Evolutionary conservation across 92 coral and sea anemone genomes (phyloP).

Genomic region (Siderastrea radians): DNA sequence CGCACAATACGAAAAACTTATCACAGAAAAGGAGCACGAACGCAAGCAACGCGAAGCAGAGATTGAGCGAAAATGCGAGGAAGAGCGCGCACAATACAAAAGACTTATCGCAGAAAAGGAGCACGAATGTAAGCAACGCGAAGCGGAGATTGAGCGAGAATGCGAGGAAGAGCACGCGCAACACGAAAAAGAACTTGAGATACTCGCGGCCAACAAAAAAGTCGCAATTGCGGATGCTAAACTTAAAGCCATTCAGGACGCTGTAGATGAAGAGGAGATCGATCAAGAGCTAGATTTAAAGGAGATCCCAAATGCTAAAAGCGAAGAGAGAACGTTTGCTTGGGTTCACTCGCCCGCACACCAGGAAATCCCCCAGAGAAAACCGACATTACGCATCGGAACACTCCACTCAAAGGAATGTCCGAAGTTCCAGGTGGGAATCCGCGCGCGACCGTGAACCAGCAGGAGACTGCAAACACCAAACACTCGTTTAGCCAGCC

Average conservation of each 20-base stretch:
- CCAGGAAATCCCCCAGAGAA: not conserved
- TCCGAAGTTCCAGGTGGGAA: too few species aligned
- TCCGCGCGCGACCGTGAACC: not conserved
- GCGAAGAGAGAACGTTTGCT: not conserved
- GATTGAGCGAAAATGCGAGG: slow-evolving; percentile 24
- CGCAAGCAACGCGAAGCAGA: slow-evolving; percentile 66
- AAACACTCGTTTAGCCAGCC: not conserved
- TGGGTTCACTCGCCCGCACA: slow-evolving; percentile 26
- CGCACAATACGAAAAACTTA: slow-evolving; percentile 54
- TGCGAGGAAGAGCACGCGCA: slow-evolving; percentile 41
- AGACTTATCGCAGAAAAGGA: slow-evolving; percentile 64
- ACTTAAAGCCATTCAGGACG: slow-evolving; percentile 58
- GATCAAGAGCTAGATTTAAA: too few species aligned
- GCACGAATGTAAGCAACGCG: slow-evolving; percentile 56
- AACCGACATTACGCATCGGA: slow-evolving; percentile 1
- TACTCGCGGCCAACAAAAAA: slow-evolving; percentile 62
- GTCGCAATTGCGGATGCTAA: slow-evolving; percentile 57
- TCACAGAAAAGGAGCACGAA: slow-evolving; percentile 65
- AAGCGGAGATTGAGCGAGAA: slow-evolving; percentile 29
- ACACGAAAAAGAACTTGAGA: slow-evolving; percentile 54
- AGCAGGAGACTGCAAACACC: slow-evolving; percentile 4
- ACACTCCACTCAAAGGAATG: slow-evolving; percentile 3
- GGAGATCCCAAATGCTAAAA: slow-evolving; percentile 8
- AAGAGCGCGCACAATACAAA: too few species aligned
- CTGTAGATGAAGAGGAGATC: not conserved